These are phyloP conservation scores for Myripristis murdjan DNA, from an alignment of 2,797 vertebrate species.

Conservation along the genomic window DNA sequence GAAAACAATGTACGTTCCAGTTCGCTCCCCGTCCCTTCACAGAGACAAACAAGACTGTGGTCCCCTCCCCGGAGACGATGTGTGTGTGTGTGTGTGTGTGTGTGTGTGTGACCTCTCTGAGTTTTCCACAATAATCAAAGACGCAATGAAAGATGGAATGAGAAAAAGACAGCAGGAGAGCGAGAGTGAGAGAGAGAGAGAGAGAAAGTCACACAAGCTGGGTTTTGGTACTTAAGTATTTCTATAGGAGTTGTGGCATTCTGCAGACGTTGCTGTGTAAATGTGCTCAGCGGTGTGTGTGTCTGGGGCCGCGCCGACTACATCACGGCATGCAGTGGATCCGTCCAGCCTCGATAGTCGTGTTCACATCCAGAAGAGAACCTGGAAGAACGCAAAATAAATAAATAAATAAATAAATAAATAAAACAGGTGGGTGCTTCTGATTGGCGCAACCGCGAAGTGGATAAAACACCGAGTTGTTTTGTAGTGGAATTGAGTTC, in stretches of 20 bases:
- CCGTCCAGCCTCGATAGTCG: no score
- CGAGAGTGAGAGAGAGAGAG: not conserved
- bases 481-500: no score
- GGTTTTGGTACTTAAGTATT: not conserved
- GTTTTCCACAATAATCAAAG: conserved; percentile 66
- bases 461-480: no score
- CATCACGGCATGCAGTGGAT: no score
- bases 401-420: no score
- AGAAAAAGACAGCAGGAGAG: conserved; percentile 12
- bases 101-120: conserved; percentile 11
- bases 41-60: conserved; percentile 74
- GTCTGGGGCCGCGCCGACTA: no score
- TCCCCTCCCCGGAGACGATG: conserved; percentile 55
- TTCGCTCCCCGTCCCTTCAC: conserved; percentile 35
- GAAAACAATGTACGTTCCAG: conserved; percentile 77
- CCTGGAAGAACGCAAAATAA: no score
- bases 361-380: no score
- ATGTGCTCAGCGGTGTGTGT: no score
- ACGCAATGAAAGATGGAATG: conserved; percentile 51
- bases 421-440: no score
- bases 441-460: no score
- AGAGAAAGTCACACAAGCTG: not conserved
- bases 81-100: conserved; percentile 31
- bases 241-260: conserved; percentile 1
- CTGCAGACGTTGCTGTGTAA: no score